Conservation (phyloP, 2,888 invertebrate species). For the Eristalis pertinax region DNA sequence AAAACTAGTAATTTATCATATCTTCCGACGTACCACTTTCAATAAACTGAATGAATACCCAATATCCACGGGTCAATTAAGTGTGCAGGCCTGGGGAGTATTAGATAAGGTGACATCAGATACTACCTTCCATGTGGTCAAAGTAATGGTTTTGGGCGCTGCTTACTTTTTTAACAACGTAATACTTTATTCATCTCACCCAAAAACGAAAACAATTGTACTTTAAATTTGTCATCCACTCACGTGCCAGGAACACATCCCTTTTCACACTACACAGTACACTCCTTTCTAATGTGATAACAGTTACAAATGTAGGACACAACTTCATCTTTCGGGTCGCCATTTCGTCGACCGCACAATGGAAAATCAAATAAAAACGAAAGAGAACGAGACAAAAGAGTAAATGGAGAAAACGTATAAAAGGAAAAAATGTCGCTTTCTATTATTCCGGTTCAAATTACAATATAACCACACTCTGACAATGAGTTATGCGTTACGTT, state of each 20-base stretch:
- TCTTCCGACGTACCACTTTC: no score
- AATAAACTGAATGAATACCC: no score
- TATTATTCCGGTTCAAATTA: slow-evolving; percentile 69
- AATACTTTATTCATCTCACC: not conserved
- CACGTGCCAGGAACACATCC: not conserved
- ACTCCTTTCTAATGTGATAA: slow-evolving; percentile 24
- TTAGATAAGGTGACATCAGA: no score
- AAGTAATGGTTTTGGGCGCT: not conserved
- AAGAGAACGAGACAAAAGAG: slow-evolving; percentile 1
- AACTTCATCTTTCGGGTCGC: slow-evolving; percentile 36
- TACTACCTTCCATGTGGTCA: no score
- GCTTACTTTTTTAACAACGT: not conserved
- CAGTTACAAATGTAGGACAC: slow-evolving; percentile 47
- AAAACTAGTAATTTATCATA: no score
- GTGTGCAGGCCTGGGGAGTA: no score
- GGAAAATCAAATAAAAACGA: slow-evolving; percentile 41
- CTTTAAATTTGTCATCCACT: slow-evolving; percentile 7
- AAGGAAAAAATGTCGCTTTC: slow-evolving; percentile 33
- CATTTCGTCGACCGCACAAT: slow-evolving; percentile 36
- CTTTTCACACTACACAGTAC: not conserved
- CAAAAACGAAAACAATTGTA: slow-evolving; percentile 1
- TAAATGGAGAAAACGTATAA: slow-evolving; percentile 3
- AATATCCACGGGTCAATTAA: no score
- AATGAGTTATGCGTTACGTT: slow-evolving; percentile 66
- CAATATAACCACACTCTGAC: slow-evolving; percentile 65